Base-by-base conservation (phyloP, 1,140 invertebrate genomes). In the Heliothis virescens region DNA sequence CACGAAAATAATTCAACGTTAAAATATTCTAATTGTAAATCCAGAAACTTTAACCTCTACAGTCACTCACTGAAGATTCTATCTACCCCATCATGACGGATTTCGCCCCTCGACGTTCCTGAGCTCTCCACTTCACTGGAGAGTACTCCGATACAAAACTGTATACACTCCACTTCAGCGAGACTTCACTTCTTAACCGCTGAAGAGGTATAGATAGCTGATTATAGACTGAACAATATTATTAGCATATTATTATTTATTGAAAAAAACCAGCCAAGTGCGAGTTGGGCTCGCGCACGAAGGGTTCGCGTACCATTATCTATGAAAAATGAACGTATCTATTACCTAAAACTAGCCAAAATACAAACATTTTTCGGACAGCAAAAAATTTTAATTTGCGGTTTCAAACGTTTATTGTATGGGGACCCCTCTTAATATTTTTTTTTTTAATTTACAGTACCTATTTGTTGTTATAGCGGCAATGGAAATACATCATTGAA, bases 111-210 rank as follows among this genome's bases (percentile, higher is more conserved):
- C 48, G 65, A 50, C 65, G 47, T 26, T 50, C 15, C 47, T 69
- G 52, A 69, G 65, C 65, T 69, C 18, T 26, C 63, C 63, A 69
- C 65, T 69, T 5, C 16, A 52, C 16, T 41, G 26, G n/a, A 69
- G 65, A 21, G 63, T 26, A 5, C 47, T 67, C 47, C 16, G 21
- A 16, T 48, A 7, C 11, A 67, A 67, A 67, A 21, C 63, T 67
- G 63, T 67, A 67, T 67, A 50, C 41, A 50, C 63, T 67, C 41
- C 63, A 50, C 63, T 67, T 15, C 3, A 13, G 18, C 21, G 21
- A 50, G 47, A 50, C 12, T 67, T 47, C 63, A 50, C 63, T 50
- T 21, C 63, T 67, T 50, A 48, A 48, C 13, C 34, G 34, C 26
- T 21, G 21, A 60, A 29, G 26, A 60, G 18, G 26, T 50, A 10